Evolutionary conservation across 1,140 invertebrate species (phyloP), one percentile per base, ranked within the genome.

Genomic region (Xylocopa sonorina): DNA sequence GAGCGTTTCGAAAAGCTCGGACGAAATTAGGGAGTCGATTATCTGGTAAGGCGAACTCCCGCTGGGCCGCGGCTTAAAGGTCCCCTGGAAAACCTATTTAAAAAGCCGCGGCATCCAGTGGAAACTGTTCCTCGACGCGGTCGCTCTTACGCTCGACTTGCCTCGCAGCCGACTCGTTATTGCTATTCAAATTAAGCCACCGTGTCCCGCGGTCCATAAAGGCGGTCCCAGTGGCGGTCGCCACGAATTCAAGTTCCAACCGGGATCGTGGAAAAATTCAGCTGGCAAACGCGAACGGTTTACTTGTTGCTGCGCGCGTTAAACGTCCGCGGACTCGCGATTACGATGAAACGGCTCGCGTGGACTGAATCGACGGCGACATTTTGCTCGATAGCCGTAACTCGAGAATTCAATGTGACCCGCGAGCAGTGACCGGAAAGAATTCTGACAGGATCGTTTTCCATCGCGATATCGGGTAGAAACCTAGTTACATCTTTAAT

Each of bases 1-100:
- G 74, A 71, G 63, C 57, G 67, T 71, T 69, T 71, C 57, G 63
- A 78, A 85, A 82, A 67, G 21, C 58, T 67, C 29, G 29, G 48
- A 58, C 48, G 46, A 53, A 73, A 51, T 77, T 62, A 60, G 55
- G 66, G 63, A 72, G 41, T 75, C 78, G 72, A 27, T 83, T 84
- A 83, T 75, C 81, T 34, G 72, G 58, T 62, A 81, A 83, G 62
- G 32, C 80, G 81, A 72, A 51, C 69, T 74, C 81, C 82, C 50
- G 80, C 82, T 82, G 79, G 48, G 80, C 14, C 14, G 0, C 51
- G 63, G 50, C 48, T 38, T 34, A 27, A 71, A 51, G 29, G 75
- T 78, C 46, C 14, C 66, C 27, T 38, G 78, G 71, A 46, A 73
- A 62, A 62, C 53, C 58, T 50, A 53, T 75, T 83, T 60, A 78